Base-by-base conservation (phyloP, 2,888 invertebrate species). In the Cetonia aurata region DNA sequence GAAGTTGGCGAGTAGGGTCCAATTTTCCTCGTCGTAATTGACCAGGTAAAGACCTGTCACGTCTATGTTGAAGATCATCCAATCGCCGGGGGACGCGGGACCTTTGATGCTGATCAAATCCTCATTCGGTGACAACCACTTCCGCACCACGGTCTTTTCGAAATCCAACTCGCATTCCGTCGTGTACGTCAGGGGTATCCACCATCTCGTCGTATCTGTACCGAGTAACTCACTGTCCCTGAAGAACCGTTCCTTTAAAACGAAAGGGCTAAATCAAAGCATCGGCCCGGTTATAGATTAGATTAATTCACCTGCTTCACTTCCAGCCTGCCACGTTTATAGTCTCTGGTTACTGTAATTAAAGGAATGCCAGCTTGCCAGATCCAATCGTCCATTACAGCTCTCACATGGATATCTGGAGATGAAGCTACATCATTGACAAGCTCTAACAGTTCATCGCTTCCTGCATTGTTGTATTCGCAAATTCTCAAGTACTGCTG, bases 301-400 rank as follows among this genome's bases (percentile, higher is more conserved):
- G 0, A 44, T 1, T 44, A 15, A n/a, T 13, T 17, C 70, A 88
- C 88, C 86, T 92, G 92, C 6, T 85, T 85, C 12, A 93, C 81
- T 67, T 85, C 83, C 0, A 89, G 87, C 0, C 85, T 84, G 33
- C 87, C 85, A 69, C 84, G 85, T 0, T 83, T 82, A 69, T 92
- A 91, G 68, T 91, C 85, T 68, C 93, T 87, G 0, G 78, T 84
- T 0, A 93, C 89, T 0, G 86, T 89, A 4, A 96, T 83, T 0
- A 95, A 86, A 0, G 96, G 96, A 84, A 92, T 96, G 0, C 96
- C 96, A 9, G 94, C 91, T 86, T 95, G 93, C 62, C 89, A 86
- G 0, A 95, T 96, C 96, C 96, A 96, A 0, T 93, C 92, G 82
- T 94, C 92, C 95, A 96, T 95, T 31, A 95, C 89, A 46, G 86